Evolutionary conservation across 2,888 invertebrate genomes (phyloP), one percentile per base, ranked within the genome.

Genomic region (Pristionchus japonicus): DNA sequence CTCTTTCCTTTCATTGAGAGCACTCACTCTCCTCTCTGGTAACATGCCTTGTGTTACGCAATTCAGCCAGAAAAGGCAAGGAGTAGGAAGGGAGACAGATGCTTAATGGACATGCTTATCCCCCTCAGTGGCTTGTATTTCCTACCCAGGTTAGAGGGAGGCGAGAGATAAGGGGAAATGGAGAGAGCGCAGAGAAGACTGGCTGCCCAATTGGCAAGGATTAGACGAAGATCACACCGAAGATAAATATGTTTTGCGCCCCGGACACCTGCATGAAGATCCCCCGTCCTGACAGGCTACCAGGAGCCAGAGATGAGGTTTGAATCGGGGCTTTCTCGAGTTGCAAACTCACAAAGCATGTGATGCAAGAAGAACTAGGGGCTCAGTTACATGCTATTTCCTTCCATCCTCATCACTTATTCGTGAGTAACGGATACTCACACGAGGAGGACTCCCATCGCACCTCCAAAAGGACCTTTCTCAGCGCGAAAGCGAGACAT

Each of bases 1-100:
- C 40, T 37, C 74, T 34, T 34, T 52, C 88, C 80, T 88, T 87
- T 88, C 74, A 89, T 67, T 23, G 77, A 57, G 43, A 70, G 70
- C 61, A 61, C 61, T 61, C 61, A 61, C 4, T 6, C 61, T 13
- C 70, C 70, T 70, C 74, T 40, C 74, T 40, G 37, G 74, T 74
- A 74, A 74, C 74, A 74, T 74, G 74, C 74, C 74, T 74, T 74
- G 74, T 74, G 74, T 74, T 74, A 74, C 74, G 74, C 74, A 74
- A 74, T 74, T 74, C 74, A 74, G 40, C 74, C 74, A 74, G 74
- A 74, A 74, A 34, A 31, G 17, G 31, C n/a, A 61, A 23, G 61
- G 20, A 20, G 57, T 4, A 67, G 67, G 31, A 31, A 67, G 34
- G 17, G 67, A 74, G 74, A 74, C 74, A 74, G 74, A 74, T 74